Evolutionary conservation across 2,113 vertebrate species (phyloP).

Genomic region (Perognathus longimembris): DNA sequence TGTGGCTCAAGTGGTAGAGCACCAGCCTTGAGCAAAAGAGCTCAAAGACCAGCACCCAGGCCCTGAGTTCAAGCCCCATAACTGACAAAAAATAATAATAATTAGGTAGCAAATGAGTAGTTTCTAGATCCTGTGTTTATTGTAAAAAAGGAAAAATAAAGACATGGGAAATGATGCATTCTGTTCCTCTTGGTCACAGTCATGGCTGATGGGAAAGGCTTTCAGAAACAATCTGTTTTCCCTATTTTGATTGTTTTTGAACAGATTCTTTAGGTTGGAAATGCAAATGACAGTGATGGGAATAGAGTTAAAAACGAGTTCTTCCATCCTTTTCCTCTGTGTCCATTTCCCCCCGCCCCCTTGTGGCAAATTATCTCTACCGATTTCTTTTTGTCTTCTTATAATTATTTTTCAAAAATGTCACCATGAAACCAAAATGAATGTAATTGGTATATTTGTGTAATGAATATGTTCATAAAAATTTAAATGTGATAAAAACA

Average conservation of each 20-base stretch:
- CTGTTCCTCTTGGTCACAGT: neutral
- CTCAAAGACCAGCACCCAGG: no score
- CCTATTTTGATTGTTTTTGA: neutral
- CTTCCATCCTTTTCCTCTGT: neutral
- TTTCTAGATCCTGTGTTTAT: conserved; percentile 38
- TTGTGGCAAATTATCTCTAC: neutral
- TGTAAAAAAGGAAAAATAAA: neutral
- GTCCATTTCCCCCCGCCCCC: neutral
- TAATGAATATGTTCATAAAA: no score
- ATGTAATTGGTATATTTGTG: no score
- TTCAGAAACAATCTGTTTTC: conserved; percentile 38
- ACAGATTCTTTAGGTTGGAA: conserved; percentile 27
- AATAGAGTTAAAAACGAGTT: neutral
- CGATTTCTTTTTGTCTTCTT: neutral
- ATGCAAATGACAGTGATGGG: neutral
- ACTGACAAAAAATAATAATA: neutral
- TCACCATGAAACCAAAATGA: no score
- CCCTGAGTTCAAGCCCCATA: no score
- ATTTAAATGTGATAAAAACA: neutral
- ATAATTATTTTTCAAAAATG: no score
- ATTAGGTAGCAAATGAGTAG: neutral
- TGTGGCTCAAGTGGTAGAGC: no score
- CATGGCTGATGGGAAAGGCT: conserved; percentile 5
- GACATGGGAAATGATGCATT: neutral
- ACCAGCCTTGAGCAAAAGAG: no score